Conservation (phyloP, 2,113 vertebrate species). For the Meleagris gallopavo region DNA sequence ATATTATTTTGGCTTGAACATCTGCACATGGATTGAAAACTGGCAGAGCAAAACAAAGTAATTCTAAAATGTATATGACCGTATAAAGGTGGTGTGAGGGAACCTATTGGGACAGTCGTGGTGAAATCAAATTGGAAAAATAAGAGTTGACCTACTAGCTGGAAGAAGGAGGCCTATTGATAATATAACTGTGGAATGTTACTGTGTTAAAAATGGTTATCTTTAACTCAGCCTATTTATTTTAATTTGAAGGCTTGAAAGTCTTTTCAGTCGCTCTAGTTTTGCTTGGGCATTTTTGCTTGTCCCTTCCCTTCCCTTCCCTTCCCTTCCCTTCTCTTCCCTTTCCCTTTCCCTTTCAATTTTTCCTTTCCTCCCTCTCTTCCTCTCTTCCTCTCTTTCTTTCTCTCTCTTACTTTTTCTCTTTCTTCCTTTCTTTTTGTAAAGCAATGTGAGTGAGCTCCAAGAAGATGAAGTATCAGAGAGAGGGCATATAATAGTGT, state of each 20-base stretch:
- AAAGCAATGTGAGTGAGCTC: conserved; percentile 45
- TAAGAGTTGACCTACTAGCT: neutral
- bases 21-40: conserved; percentile 28
- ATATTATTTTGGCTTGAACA: conserved; percentile 18
- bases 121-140: conserved; percentile 46
- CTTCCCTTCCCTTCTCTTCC: no score
- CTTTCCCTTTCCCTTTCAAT: no score
- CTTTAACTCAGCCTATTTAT: neutral
- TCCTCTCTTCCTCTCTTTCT: no score
- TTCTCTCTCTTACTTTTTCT: neutral
- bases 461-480: conserved; percentile 51
- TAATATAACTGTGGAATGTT: neutral
- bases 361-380: neutral
- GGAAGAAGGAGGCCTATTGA: neutral
- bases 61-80: neutral
- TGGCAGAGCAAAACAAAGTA: neutral
- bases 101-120: neutral
- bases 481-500: conserved; percentile 60
- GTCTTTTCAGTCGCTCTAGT: neutral
- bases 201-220: neutral
- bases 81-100: conserved; percentile 1
- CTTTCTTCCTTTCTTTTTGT: neutral
- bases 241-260: neutral
- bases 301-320: neutral
- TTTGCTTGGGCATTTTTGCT: neutral